Conservation (phyloP, 2,113 vertebrate genomes). For the Pomatostomus ruficeps region DNA sequence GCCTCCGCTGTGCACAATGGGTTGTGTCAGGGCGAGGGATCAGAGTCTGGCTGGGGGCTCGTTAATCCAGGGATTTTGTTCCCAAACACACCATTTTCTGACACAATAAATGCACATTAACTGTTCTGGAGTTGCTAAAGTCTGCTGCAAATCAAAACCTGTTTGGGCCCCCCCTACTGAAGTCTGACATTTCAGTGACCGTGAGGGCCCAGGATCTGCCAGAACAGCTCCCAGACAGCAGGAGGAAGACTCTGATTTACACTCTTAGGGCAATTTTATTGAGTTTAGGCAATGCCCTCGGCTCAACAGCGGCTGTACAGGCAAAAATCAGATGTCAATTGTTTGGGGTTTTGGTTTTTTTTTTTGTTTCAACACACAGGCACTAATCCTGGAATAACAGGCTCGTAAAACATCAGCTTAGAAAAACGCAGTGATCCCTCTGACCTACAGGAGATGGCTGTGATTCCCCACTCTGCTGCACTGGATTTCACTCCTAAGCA, state of each 20-base stretch:
- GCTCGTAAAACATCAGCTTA: slow-evolving; percentile 14
- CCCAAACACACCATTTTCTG: slow-evolving; percentile 21
- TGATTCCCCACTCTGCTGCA: not conserved
- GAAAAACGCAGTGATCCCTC: not conserved
- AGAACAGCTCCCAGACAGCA: not conserved
- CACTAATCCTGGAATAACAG: slow-evolving; percentile 30
- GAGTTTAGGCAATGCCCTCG: not conserved
- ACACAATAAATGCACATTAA: not conserved
- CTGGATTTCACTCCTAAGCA: not conserved
- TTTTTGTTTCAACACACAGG: not conserved
- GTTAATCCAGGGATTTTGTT: not conserved
- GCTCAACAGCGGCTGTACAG: not conserved
- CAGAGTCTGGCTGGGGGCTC: not conserved
- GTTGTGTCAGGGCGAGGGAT: not conserved
- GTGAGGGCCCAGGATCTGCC: fast-evolving
- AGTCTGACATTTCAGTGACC: not conserved
- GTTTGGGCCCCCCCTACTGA: not conserved
- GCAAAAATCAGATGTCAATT: not conserved
- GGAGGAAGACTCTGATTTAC: not conserved
- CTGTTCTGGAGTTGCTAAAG: not conserved
- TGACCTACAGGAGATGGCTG: not conserved
- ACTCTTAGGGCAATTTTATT: not conserved
- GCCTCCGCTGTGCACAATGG: not conserved
- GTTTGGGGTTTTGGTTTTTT: too few species aligned
- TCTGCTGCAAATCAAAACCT: slow-evolving; percentile 22